phyloP scores from a whole-genome alignment of 2,113 vertebrate species.

The Apistogramma diplotaenia region DNA sequence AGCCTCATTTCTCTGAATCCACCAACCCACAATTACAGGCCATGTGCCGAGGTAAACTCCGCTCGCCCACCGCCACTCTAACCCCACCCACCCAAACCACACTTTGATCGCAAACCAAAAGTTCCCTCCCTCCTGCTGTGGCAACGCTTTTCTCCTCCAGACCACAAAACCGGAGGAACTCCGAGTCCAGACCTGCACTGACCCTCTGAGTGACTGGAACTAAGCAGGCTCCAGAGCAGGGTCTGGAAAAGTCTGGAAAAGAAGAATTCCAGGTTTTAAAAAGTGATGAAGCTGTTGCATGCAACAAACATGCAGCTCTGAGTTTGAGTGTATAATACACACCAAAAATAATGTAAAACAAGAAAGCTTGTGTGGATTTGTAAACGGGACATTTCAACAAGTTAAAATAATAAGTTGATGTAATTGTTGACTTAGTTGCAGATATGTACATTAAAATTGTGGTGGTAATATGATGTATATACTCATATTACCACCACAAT shows the following conservation, averaged over 20 bases:
- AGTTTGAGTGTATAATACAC: not conserved
- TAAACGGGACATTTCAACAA: not conserved
- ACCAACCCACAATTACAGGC: conserved; percentile 62
- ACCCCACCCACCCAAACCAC: conserved; percentile 61
- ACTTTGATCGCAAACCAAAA: conserved; percentile 51
- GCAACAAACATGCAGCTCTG: not conserved
- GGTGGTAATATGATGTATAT: no score
- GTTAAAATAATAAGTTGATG: not conserved
- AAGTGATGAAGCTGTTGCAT: no score
- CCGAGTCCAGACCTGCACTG: not conserved
- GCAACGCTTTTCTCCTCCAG: conserved; percentile 2
- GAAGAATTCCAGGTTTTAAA: not conserved
- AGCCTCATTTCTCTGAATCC: conserved; percentile 20
- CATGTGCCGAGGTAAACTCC: conserved; percentile 29
- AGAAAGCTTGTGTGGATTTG: not conserved
- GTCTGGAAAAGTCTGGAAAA: not conserved
- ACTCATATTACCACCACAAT: no score
- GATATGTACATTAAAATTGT: no score
- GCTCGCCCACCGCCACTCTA: not conserved
- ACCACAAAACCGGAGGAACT: conserved; percentile 18
- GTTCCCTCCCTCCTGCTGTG: conserved; percentile 29
- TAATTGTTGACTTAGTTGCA: not conserved
- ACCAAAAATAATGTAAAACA: not conserved
- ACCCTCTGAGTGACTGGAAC: not conserved
- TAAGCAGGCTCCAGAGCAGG: not conserved